These are phyloP conservation scores for Oreochromis tanganicae DNA, from an alignment of 2,113 vertebrate genomes.

Conservation along the genomic window DNA sequence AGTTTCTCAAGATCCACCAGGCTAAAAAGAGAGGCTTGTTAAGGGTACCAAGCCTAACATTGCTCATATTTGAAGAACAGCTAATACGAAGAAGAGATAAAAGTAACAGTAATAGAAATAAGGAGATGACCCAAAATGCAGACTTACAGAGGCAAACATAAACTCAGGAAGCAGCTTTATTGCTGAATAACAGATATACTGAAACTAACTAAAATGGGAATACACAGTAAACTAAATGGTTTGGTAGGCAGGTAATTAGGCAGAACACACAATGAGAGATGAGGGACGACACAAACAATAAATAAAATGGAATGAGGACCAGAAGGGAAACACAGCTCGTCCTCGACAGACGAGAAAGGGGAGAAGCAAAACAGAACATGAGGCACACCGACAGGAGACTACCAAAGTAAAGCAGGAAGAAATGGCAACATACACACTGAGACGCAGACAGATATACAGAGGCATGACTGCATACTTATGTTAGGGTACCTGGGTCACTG, in stretches of 20 bases:
- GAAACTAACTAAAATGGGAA: neutral
- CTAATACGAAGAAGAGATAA: neutral
- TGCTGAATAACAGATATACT: rapidly evolving
- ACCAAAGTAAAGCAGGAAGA: neutral
- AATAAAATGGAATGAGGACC: neutral
- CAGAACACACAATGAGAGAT: neutral
- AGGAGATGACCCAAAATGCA: neutral
- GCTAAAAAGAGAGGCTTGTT: neutral
- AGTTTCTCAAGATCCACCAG: neutral
- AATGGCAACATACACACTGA: neutral
- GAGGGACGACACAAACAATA: neutral
- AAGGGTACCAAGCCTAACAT: neutral
- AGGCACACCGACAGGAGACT: neutral
- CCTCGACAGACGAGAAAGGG: rapidly evolving
- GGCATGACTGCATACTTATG: no score
- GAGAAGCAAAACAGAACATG: neutral
- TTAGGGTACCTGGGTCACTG: no score
- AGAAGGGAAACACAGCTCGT: rapidly evolving
- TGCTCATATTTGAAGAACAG: neutral
- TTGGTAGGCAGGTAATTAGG: rapidly evolving
- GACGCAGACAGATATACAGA: rapidly evolving
- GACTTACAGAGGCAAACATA: neutral
- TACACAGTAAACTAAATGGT: neutral
- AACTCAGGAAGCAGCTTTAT: neutral
- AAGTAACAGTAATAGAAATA: neutral